A percentile compares a stretch with the other conserved stretches of the same genome.
Evolutionary conservation across 2,888 invertebrate species (phyloP).

Genomic region (Reticulitermes lucifugus): DNA sequence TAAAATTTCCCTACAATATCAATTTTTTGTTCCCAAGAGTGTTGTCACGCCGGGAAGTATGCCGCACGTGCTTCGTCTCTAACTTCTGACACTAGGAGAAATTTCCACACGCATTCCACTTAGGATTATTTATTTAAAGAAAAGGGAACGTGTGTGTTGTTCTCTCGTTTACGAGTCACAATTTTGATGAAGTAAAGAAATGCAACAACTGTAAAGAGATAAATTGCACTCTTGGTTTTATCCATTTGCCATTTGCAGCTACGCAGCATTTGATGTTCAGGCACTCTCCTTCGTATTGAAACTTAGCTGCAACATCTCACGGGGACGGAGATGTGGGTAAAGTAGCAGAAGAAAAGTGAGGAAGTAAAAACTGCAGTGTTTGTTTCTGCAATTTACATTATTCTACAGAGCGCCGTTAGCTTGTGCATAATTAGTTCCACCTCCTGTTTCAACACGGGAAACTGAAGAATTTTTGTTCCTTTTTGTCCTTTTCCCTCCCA

Average conservation of each 20-base stretch:
- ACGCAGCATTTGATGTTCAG: neutral
- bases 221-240: too few relatives aligned
- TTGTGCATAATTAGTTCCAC: slow-evolving; percentile 25
- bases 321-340: neutral
- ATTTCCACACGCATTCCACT: too few relatives aligned
- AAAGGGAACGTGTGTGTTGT: too few relatives aligned
- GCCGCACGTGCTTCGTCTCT: too few relatives aligned
- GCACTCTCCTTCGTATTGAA: neutral
- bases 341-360: neutral
- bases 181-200: too few relatives aligned
- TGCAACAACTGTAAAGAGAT: too few relatives aligned
- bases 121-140: too few relatives aligned
- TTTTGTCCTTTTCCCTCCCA: neutral
- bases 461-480: neutral
- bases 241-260: neutral
- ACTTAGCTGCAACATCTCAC: neutral
- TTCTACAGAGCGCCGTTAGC: slow-evolving; percentile 1
- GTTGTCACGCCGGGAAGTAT: too few relatives aligned
- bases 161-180: too few relatives aligned
- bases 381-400: slow-evolving; percentile 23
- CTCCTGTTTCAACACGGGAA: slow-evolving; percentile 17
- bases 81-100: too few relatives aligned
- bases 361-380: slow-evolving; percentile 1
- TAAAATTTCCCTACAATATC: too few relatives aligned
- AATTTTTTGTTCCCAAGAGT: too few relatives aligned